These are phyloP conservation scores for Urocynchramus pylzowi DNA, from an alignment of 2,113 vertebrate genomes.

Conservation along the genomic window DNA sequence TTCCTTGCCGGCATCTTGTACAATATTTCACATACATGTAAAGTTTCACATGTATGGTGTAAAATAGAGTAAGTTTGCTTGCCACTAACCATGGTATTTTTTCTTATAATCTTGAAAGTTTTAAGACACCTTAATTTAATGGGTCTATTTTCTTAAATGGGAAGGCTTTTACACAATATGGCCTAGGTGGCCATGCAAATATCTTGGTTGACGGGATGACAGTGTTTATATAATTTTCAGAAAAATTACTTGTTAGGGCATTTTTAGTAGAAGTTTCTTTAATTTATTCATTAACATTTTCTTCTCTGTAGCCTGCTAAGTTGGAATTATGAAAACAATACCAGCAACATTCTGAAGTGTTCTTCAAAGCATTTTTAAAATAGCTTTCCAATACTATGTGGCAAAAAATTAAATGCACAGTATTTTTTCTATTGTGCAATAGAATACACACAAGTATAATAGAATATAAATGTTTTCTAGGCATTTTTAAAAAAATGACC, in stretches of 20 bases:
- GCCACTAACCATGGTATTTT: accelerated
- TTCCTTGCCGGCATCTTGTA: neutral
- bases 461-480: neutral
- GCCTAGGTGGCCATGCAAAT: neutral
- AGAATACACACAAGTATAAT: neutral
- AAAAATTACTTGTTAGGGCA: neutral
- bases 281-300: slow-evolving; percentile 30
- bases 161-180: neutral
- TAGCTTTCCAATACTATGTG: slow-evolving; percentile 41
- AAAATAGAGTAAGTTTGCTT: neutral
- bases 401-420: slow-evolving; percentile 11
- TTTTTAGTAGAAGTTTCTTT: neutral
- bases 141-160: neutral
- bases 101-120: neutral
- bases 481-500: neutral
- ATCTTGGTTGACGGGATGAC: neutral
- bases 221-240: neutral
- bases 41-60: accelerated
- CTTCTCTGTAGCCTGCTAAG: slow-evolving; percentile 34
- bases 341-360: neutral
- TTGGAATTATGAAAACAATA: slow-evolving; percentile 42
- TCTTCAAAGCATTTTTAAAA: slow-evolving; percentile 59
- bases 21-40: accelerated
- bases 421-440: slow-evolving; percentile 37
- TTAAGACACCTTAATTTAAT: neutral